Percentiles rank a stretch among this genome's conserved stretches.
Evolutionary conservation across 2,888 invertebrate species (phyloP).

Genomic region (Drosophila neonasuta): DNA sequence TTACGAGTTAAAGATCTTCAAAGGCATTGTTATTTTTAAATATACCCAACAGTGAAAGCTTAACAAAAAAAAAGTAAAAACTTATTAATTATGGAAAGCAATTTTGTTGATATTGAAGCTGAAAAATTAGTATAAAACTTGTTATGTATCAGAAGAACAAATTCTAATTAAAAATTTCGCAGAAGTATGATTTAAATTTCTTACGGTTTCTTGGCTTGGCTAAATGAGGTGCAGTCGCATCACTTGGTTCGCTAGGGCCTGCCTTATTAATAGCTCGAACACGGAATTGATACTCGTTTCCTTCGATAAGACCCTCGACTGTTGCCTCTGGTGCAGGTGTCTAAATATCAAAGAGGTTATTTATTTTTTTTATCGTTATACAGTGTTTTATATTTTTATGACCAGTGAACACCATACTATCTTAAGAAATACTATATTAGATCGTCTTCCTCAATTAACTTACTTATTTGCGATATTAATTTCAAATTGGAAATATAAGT

Average conservation of each 20-base stretch:
- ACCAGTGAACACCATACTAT: too few relatives aligned
- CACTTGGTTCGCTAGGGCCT: slow-evolving; percentile 95
- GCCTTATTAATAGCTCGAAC: slow-evolving; percentile 97
- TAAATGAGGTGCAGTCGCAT: slow-evolving; percentile 92
- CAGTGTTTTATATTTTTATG: neutral
- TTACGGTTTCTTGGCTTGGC: slow-evolving; percentile 94
- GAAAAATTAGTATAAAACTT: neutral
- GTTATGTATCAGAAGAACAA: neutral
- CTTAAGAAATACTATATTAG: too few relatives aligned
- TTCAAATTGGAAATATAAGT: too few relatives aligned
- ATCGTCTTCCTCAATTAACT: too few relatives aligned
- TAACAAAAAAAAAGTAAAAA: slow-evolving; percentile 9
- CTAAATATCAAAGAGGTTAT: slow-evolving; percentile 77
- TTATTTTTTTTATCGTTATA: neutral
- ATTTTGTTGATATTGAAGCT: slow-evolving; percentile 1
- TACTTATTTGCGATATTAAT: too few relatives aligned
- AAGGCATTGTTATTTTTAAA: slow-evolving; percentile 15
- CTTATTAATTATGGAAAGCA: neutral
- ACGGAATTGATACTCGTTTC: slow-evolving; percentile 97
- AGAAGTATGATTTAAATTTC: slow-evolving; percentile 66
- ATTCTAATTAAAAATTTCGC: neutral
- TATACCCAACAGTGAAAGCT: neutral
- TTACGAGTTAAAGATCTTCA: neutral
- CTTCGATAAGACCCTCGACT: slow-evolving; percentile 93
- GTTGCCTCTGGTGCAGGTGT: slow-evolving; percentile 90